A percentile compares a stretch with the other conserved stretches of the same genome.
phyloP scores from a whole-genome alignment of 1,140 invertebrate genomes.

The Drosophila athabasca region DNA sequence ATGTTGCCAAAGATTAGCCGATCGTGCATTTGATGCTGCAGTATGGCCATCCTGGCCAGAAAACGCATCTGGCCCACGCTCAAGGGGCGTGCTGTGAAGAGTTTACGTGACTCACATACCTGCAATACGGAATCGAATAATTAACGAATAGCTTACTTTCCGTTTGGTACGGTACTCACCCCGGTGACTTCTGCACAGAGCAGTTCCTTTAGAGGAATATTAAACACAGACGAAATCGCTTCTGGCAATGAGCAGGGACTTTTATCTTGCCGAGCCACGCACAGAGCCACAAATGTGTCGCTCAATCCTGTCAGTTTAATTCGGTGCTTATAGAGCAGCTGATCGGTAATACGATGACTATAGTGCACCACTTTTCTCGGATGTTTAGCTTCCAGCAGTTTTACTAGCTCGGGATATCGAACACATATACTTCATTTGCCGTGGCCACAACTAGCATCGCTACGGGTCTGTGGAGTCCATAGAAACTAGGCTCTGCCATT shows the following conservation, averaged over 20 bases:
- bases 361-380: constrained; percentile 62
- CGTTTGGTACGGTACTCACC: constrained; percentile 1
- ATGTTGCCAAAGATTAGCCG: constrained; percentile 39
- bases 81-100: constrained; percentile 45
- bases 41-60: constrained; percentile 47
- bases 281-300: constrained; percentile 52
- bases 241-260: constrained; percentile 24
- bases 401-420: constrained; percentile 45
- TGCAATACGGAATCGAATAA: neutral
- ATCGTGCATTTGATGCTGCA: constrained; percentile 45
- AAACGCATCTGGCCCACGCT: constrained; percentile 33
- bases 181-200: constrained; percentile 39
- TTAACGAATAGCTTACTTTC: neutral
- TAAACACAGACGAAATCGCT: constrained; percentile 42
- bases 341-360: constrained; percentile 52
- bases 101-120: constrained; percentile 28
- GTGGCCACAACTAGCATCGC: constrained; percentile 54
- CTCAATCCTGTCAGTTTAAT: constrained; percentile 42
- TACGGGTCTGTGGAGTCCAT: constrained; percentile 44
- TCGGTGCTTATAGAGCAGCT: constrained; percentile 30
- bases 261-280: constrained; percentile 32
- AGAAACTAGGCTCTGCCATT: constrained; percentile 2
- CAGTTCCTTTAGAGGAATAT: constrained; percentile 30
- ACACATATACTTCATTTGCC: constrained; percentile 43
- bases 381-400: constrained; percentile 31